Evolutionary conservation across 2,797 vertebrate genomes (phyloP).

Genomic region (Myotis pilosus): DNA sequence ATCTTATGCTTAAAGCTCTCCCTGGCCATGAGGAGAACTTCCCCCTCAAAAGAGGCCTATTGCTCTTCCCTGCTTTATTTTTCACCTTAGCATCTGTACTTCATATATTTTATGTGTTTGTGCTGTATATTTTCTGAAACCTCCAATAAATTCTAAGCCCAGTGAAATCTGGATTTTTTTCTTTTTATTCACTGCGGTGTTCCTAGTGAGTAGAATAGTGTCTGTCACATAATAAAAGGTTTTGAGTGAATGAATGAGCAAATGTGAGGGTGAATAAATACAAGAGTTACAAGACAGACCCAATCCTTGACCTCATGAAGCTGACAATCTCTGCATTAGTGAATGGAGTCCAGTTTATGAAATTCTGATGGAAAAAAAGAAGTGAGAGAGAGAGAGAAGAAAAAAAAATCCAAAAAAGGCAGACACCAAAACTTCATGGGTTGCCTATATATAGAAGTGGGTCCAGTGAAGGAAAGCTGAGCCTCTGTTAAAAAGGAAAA

Average conservation of each 20-base stretch:
- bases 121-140: not conserved
- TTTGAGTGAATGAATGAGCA: slow-evolving; percentile 9
- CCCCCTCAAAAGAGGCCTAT: not conserved
- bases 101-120: not conserved
- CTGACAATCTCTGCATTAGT: not conserved
- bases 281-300: not conserved
- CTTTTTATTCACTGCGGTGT: not conserved
- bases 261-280: slow-evolving; percentile 4
- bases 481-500: not conserved
- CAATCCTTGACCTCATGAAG: not conserved
- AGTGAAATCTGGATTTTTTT: not conserved
- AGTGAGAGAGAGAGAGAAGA: not conserved
- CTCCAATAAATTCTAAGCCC: not conserved
- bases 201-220: not conserved
- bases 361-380: not conserved
- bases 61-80: slow-evolving; percentile 8
- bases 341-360: not conserved
- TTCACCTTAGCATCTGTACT: not conserved
- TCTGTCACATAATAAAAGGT: not conserved
- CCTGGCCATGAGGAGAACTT: not conserved
- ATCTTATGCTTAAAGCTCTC: not conserved
- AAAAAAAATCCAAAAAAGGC: not conserved
- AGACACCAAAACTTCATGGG: not conserved
- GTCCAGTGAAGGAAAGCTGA: not conserved
- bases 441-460: not conserved